These are phyloP conservation scores for Spinibarbus caldwelli DNA, from an alignment of 2,797 vertebrate species.

Conservation along the genomic window DNA sequence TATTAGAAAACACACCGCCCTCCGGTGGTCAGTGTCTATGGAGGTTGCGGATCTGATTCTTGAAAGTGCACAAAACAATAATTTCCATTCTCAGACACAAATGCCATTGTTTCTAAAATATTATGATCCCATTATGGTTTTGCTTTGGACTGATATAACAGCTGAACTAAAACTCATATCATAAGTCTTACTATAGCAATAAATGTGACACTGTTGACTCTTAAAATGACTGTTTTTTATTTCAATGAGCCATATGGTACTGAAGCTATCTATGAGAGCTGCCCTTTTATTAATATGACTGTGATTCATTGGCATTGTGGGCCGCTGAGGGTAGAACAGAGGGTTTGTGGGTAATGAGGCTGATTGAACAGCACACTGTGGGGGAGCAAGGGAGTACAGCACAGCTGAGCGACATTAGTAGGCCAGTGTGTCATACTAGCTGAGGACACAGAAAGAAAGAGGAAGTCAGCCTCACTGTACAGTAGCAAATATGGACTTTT, in stretches of 20 bases:
- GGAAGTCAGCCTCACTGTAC: background rate
- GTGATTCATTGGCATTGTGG: conserved; percentile 23
- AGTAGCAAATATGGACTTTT: background rate
- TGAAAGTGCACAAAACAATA: background rate
- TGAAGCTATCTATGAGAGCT: conserved; percentile 1
- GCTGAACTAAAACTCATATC: background rate
- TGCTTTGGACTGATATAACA: background rate
- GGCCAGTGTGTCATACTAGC: conserved; percentile 59
- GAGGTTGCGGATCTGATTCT: background rate
- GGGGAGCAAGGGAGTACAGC: conserved; percentile 43
- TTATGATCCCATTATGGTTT: conserved; percentile 4
- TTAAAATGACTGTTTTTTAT: conserved; percentile 1
- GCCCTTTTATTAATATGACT: conserved; percentile 18
- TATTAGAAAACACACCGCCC: background rate
- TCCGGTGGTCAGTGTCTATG: background rate
- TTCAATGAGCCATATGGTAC: conserved; percentile 13
- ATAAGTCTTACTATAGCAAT: background rate
- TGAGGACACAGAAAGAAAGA: conserved; percentile 31
- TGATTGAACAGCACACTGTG: conserved; percentile 49
- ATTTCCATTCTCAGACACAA: conserved; percentile 2
- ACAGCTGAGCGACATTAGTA: conserved; percentile 39
- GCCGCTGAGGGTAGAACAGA: conserved; percentile 21
- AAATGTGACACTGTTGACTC: conserved; percentile 8
- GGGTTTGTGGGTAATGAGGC: conserved; percentile 44
- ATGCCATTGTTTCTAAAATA: background rate